Conservation (phyloP, 1,140 invertebrate genomes). For the Tigriopus japonicus region DNA sequence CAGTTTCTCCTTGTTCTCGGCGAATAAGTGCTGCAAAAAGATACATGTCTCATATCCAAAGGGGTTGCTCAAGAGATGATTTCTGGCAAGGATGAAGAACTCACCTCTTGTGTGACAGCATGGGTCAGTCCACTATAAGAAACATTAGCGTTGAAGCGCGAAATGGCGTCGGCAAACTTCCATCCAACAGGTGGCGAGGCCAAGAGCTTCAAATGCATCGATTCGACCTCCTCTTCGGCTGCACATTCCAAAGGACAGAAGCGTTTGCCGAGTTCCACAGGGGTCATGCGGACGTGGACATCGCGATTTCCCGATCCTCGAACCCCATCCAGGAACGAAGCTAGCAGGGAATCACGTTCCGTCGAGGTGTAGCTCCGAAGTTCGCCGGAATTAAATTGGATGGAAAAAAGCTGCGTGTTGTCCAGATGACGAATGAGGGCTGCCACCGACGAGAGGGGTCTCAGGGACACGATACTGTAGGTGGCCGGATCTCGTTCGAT, state of each 20-base stretch:
- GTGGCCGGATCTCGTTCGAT: conserved; percentile 90
- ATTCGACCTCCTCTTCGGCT: conserved; percentile 89
- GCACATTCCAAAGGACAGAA: conserved; percentile 66
- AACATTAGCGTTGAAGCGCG: conserved; percentile 90
- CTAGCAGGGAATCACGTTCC: conserved; percentile 69
- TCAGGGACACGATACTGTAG: conserved; percentile 72
- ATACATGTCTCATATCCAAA: too few species aligned
- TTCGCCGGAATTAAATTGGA: conserved; percentile 86
- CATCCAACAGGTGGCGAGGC: conserved; percentile 43
- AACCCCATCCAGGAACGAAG: conserved; percentile 85
- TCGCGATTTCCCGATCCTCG: conserved; percentile 88
- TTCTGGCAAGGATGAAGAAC: too few species aligned
- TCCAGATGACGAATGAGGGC: conserved; percentile 68
- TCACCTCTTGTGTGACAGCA: conserved; percentile 54
- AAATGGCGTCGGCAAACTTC: conserved; percentile 43
- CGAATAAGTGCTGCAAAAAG: conserved; percentile 65
- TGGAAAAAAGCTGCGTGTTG: conserved; percentile 79
- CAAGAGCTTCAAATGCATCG: conserved; percentile 60
- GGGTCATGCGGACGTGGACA: conserved; percentile 79
- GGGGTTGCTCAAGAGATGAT: too few species aligned
- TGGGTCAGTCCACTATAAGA: conserved; percentile 93
- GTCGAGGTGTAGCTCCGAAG: conserved; percentile 19
- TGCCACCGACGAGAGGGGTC: conserved; percentile 73
- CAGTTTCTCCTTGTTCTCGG: conserved; percentile 94
- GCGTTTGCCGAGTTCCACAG: conserved; percentile 59